phyloP scores from a whole-genome alignment of 2,888 invertebrate genomes.

The Amorpha juglandis region DNA sequence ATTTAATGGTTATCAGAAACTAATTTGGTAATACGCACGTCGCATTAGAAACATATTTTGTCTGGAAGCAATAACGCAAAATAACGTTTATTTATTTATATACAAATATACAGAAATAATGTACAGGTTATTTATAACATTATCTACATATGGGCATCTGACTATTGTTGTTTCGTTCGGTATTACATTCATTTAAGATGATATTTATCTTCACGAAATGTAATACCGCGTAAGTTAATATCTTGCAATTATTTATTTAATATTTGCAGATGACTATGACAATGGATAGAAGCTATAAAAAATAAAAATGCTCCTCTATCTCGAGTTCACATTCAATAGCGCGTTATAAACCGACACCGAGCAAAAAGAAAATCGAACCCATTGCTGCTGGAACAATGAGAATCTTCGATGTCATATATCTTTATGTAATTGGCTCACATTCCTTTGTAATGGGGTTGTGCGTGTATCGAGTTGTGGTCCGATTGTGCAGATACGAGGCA shows the following conservation, averaged over 20 bases:
- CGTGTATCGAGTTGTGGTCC: constrained; percentile 64
- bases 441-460: constrained; percentile 66
- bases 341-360: constrained; percentile 50
- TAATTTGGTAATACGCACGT: neutral
- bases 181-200: neutral
- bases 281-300: constrained; percentile 1
- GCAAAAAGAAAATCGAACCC: constrained; percentile 48
- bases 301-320: constrained; percentile 1
- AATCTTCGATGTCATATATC: constrained; percentile 69
- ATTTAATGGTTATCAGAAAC: constrained; percentile 20
- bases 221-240: too few species aligned
- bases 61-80: neutral
- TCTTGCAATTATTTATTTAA: neutral
- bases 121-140: too few species aligned
- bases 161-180: neutral
- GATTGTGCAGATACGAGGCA: constrained; percentile 63
- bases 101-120: too few species aligned
- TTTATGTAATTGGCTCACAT: constrained; percentile 75
- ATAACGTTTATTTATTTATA: neutral
- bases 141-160: too few species aligned
- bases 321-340: constrained; percentile 30
- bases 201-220: neutral
- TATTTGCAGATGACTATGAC: neutral
- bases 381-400: constrained; percentile 61
- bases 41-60: neutral